phyloP scores from a whole-genome alignment of 2,113 vertebrate species.

The Callaeas wilsoni region DNA sequence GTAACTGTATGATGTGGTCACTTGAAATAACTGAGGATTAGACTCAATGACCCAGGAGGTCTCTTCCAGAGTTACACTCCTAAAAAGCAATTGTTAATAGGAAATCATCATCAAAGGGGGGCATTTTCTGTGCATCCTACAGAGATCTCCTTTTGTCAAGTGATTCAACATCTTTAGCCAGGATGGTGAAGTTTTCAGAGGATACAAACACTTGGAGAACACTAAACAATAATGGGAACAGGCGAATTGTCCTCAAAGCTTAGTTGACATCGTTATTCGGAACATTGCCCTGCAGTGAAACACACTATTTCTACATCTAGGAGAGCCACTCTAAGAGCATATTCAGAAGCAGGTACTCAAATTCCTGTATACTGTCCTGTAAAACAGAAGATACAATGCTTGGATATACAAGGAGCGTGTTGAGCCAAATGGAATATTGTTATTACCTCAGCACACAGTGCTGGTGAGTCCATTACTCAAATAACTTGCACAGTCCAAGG shows the following conservation, averaged over 20 bases:
- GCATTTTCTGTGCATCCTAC: neutral
- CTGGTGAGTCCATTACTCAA: neutral
- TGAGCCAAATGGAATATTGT: neutral
- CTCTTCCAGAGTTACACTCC: neutral
- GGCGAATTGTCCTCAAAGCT: neutral
- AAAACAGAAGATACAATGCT: neutral
- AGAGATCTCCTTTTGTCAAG: conserved; percentile 22
- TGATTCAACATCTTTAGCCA: conserved; percentile 25
- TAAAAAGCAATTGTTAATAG: conserved; percentile 47
- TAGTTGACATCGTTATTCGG: neutral
- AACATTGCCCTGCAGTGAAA: neutral
- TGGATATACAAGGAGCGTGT: neutral
- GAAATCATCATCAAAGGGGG: neutral
- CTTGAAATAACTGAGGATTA: conserved; percentile 26
- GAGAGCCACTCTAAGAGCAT: neutral
- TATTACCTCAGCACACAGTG: neutral
- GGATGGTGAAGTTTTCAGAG: conserved; percentile 1
- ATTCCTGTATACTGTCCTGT: neutral
- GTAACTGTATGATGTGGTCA: conserved; percentile 37
- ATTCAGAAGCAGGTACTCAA: neutral
- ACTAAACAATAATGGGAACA: neutral
- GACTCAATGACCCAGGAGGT: conserved; percentile 46
- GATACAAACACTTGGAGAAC: neutral
- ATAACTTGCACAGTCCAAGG: neutral
- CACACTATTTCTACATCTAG: neutral